These are phyloP conservation scores for Rhyzopertha dominica DNA, from an alignment of 1,140 invertebrate genomes.

Conservation along the genomic window DNA sequence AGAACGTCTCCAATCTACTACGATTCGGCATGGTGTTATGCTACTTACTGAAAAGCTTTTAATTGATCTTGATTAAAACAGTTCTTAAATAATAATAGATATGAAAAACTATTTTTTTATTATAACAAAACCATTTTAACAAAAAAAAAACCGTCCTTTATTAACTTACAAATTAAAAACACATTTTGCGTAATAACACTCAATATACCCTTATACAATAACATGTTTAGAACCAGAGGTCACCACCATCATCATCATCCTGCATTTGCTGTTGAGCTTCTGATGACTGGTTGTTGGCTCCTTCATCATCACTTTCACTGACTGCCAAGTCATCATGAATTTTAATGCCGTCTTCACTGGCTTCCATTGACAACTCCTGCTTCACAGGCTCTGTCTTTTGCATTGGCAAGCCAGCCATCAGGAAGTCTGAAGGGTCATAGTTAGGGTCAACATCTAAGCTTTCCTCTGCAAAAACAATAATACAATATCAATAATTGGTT, in stretches of 20 bases:
- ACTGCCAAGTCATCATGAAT: slow-evolving; percentile 73
- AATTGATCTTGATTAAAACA: too few species aligned
- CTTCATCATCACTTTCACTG: slow-evolving; percentile 74
- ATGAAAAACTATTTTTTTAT: too few species aligned
- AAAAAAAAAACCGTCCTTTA: too few species aligned
- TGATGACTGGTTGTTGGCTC: slow-evolving; percentile 9
- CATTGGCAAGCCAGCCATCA: slow-evolving; percentile 55
- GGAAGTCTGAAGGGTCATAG: slow-evolving; percentile 82
- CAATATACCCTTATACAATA: too few species aligned
- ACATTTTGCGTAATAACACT: too few species aligned
- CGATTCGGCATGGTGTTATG: too few species aligned
- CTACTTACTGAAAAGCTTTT: too few species aligned
- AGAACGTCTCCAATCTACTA: too few species aligned
- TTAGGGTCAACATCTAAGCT: slow-evolving; percentile 76
- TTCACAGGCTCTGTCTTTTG: slow-evolving; percentile 28
- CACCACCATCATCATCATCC: slow-evolving; percentile 37
- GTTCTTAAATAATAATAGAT: too few species aligned
- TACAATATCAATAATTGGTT: too few species aligned
- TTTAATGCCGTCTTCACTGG: slow-evolving; percentile 30
- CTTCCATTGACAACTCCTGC: slow-evolving; percentile 25
- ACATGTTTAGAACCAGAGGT: slow-evolving; percentile 38
- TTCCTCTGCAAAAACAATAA: slow-evolving; percentile 57
- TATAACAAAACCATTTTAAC: too few species aligned
- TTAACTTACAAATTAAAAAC: too few species aligned
- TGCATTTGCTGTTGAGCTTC: slow-evolving; percentile 19